These are phyloP conservation scores for Acanthosepion esculentum DNA, from an alignment of 2,888 invertebrate genomes.

Conservation along the genomic window DNA sequence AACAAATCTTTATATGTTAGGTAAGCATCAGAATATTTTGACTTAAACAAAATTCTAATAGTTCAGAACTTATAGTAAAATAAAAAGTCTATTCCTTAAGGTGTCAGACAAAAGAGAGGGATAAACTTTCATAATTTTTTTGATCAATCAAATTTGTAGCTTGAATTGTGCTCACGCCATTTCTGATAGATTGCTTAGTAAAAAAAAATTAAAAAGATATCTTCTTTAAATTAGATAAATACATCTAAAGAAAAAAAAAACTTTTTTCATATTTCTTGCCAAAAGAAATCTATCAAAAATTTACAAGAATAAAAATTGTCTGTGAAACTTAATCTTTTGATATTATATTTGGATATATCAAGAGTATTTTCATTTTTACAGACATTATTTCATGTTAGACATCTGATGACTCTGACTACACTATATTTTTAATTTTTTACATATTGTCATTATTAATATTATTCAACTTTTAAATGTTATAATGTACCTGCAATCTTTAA, in stretches of 20 bases:
- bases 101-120: slow-evolving; percentile 1
- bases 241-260: not conserved
- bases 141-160: slow-evolving; percentile 2
- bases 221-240: not conserved
- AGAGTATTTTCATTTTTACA: no score
- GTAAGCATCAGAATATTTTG: not conserved
- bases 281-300: not conserved
- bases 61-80: not conserved
- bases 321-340: not conserved
- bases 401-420: no score
- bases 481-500: no score
- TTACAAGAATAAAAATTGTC: not conserved
- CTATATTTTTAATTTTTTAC: no score
- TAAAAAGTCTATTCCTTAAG: not conserved
- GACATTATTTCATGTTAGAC: no score
- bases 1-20: not conserved
- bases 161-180: not conserved
- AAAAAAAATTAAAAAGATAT: not conserved
- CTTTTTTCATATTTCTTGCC: not conserved
- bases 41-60: not conserved
- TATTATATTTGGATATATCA: no score
- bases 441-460: no score
- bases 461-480: no score
- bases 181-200: not conserved
- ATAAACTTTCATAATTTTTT: not conserved